Evolutionary conservation across 1,140 invertebrate genomes (phyloP).

Genomic region (Platyscapa corneri): DNA sequence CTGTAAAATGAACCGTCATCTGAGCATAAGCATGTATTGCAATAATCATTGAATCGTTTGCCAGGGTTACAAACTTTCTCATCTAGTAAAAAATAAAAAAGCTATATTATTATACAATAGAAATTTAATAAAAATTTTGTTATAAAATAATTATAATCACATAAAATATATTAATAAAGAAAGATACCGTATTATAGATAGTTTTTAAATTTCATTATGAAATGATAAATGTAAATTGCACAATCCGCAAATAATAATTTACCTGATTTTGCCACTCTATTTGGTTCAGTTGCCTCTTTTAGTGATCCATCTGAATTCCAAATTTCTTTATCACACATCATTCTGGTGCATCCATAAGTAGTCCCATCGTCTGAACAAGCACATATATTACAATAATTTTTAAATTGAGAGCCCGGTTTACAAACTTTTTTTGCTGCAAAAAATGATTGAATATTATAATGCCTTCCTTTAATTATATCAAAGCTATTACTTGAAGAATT

Average conservation of each 20-base stretch:
- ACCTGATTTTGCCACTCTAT: neutral
- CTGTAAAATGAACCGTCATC: neutral
- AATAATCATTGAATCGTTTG: neutral
- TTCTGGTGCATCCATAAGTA: neutral
- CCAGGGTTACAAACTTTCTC: neutral
- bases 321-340: neutral
- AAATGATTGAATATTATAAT: no score
- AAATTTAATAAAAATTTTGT: no score
- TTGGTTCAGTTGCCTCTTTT: neutral
- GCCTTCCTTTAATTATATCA: no score
- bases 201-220: no score
- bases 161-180: no score
- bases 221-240: no score
- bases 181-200: no score
- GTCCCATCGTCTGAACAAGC: neutral
- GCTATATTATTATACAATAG: no score
- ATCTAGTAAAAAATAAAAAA: neutral
- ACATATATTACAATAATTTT: neutral
- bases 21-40: slow-evolving; percentile 10
- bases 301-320: neutral
- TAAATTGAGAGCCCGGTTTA: neutral
- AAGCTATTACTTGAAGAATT: neutral
- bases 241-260: no score
- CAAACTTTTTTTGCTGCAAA: neutral
- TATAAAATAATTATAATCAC: no score